Evolutionary conservation across 2,113 vertebrate species (phyloP).

Genomic region (Ceratotherium simum): DNA sequence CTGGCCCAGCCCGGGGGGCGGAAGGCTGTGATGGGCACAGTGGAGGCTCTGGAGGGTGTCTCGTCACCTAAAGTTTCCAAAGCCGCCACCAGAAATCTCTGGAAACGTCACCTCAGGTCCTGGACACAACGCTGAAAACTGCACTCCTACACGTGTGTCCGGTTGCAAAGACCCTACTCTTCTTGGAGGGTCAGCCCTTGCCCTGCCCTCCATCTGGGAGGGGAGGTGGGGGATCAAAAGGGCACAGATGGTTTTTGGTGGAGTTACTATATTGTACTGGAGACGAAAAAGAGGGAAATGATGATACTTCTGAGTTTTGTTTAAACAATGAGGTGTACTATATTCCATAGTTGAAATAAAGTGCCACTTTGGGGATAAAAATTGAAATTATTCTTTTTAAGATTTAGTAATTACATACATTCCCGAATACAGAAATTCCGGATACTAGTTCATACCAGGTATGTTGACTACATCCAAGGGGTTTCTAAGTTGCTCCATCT

Average conservation of each 20-base stretch:
- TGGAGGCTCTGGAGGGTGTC: background rate
- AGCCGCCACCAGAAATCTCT: background rate
- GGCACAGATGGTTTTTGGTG: background rate
- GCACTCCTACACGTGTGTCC: rapidly evolving
- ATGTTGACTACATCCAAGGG: slow-evolving; percentile 74
- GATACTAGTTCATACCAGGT: slow-evolving; percentile 81
- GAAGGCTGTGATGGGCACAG: background rate
- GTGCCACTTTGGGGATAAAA: background rate
- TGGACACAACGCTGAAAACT: background rate
- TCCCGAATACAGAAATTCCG: background rate
- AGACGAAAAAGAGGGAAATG: background rate
- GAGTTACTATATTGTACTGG: background rate
- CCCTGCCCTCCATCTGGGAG: background rate
- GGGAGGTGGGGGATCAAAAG: background rate
- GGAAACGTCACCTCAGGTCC: background rate
- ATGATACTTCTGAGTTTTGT: background rate
- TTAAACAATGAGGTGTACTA: background rate
- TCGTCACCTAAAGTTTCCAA: background rate
- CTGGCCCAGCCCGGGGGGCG: background rate
- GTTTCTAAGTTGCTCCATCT: slow-evolving; percentile 74
- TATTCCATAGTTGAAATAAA: background rate
- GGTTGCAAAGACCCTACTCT: background rate
- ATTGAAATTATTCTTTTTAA: background rate
- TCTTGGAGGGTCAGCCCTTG: background rate
- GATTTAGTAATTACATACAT: background rate